These are phyloP conservation scores for Drosophila suboccidentalis DNA, from an alignment of 2,888 invertebrate species.

Conservation along the genomic window DNA sequence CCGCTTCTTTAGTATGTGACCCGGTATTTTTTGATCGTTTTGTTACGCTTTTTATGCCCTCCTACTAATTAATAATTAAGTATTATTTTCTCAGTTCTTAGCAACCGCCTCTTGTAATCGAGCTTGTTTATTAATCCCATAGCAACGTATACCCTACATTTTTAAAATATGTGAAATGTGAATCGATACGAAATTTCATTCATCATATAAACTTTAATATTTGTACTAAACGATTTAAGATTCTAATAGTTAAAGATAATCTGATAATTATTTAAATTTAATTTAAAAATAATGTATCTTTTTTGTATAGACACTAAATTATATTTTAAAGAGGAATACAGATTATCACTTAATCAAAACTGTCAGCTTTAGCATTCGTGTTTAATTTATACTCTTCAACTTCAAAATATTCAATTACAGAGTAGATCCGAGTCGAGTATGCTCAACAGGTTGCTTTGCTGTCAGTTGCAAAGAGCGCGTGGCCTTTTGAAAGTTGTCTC, in stretches of 20 bases:
- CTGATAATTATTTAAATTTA: neutral
- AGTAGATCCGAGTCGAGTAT: neutral
- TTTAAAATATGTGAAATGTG: neutral
- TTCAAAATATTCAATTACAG: neutral
- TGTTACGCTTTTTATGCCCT: constrained; percentile 76
- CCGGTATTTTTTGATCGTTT: constrained; percentile 75
- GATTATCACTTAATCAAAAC: no score
- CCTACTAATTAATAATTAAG: constrained; percentile 75
- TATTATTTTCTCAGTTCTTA: constrained; percentile 55
- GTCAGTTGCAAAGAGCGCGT: constrained; percentile 17
- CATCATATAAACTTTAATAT: neutral
- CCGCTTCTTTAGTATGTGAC: constrained; percentile 57
- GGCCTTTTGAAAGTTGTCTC: constrained; percentile 43
- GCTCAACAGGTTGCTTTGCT: neutral
- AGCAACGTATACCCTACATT: constrained; percentile 11
- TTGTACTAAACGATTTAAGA: neutral
- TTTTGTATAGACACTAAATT: no score
- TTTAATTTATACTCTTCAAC: neutral
- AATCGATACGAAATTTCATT: neutral
- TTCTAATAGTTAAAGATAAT: neutral
- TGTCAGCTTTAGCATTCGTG: neutral
- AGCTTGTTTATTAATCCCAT: constrained; percentile 58
- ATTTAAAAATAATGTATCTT: no score
- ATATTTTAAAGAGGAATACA: no score
- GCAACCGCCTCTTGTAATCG: constrained; percentile 58